phyloP scores from a whole-genome alignment of 2,113 vertebrate genomes.

The Emydocephalus ijimae region DNA sequence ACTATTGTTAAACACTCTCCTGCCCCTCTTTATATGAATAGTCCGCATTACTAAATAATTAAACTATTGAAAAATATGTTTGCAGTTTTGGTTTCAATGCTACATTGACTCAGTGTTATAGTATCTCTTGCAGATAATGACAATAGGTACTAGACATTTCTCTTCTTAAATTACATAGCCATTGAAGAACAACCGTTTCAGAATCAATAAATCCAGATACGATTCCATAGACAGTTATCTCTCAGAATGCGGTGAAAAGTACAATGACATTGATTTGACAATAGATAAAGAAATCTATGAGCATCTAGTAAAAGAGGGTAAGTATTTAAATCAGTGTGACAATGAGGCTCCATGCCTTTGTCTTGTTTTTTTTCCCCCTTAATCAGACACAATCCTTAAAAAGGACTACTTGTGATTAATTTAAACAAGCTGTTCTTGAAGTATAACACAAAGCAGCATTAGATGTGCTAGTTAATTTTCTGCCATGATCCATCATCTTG shows the following conservation, averaged over 20 bases:
- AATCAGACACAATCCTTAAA: not conserved
- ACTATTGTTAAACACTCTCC: not conserved
- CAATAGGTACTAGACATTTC: conserved; percentile 64
- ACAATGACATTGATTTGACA: conserved; percentile 95
- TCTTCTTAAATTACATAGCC: conserved; percentile 79
- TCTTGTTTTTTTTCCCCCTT: not conserved
- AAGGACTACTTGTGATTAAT: conserved; percentile 1
- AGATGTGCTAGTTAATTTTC: not conserved
- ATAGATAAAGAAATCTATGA: conserved; percentile 91
- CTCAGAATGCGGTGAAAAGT: conserved; percentile 93
- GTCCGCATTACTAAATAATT: not conserved
- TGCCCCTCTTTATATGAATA: not conserved
- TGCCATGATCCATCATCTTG: not conserved
- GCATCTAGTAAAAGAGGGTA: conserved; percentile 89
- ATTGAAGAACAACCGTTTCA: conserved; percentile 89
- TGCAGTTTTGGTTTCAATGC: not conserved
- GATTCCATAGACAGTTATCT: conserved; percentile 99
- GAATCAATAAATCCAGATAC: conserved; percentile 96
- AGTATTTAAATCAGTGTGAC: conserved; percentile 46
- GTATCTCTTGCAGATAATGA: conserved; percentile 42
- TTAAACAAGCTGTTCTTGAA: not conserved
- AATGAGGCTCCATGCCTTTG: conserved; percentile 43
- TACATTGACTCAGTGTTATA: not conserved
- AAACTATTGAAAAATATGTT: not conserved
- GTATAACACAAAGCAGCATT: not conserved